These are phyloP conservation scores for Rapana venosa DNA, from an alignment of 2,888 invertebrate genomes.

Conservation along the genomic window DNA sequence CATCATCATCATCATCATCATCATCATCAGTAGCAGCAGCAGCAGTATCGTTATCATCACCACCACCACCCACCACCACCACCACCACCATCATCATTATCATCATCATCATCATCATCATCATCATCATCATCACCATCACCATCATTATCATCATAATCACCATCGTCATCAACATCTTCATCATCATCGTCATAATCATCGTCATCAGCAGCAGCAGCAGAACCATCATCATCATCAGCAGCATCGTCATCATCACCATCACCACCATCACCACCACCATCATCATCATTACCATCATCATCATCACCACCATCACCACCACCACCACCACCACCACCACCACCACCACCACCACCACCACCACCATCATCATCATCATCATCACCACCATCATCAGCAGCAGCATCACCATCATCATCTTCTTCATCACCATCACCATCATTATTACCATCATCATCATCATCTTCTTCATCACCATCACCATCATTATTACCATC, in stretches of 20 bases:
- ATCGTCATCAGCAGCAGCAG: neutral
- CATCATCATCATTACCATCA: neutral
- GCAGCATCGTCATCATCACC: neutral
- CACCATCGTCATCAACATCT: neutral
- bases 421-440: neutral
- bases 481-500: neutral
- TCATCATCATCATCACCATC: neutral
- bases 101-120: neutral
- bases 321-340: neutral
- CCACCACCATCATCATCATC: neutral
- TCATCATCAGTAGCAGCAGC: neutral
- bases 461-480: neutral
- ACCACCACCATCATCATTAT: neutral
- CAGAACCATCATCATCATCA: neutral
- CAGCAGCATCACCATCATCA: neutral
- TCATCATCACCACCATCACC: neutral
- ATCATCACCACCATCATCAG: neutral
- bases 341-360: neutral
- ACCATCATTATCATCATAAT: neutral
- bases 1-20: conserved; percentile 1
- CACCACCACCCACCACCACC: neutral
- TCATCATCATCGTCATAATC: neutral
- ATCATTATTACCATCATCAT: neutral
- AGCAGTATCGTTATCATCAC: neutral
- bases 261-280: neutral